A percentile compares a stretch with the other conserved stretches of the same genome.
phyloP scores from a whole-genome alignment of 2,113 vertebrate species.

The Paradoxurus hermaphroditus region DNA sequence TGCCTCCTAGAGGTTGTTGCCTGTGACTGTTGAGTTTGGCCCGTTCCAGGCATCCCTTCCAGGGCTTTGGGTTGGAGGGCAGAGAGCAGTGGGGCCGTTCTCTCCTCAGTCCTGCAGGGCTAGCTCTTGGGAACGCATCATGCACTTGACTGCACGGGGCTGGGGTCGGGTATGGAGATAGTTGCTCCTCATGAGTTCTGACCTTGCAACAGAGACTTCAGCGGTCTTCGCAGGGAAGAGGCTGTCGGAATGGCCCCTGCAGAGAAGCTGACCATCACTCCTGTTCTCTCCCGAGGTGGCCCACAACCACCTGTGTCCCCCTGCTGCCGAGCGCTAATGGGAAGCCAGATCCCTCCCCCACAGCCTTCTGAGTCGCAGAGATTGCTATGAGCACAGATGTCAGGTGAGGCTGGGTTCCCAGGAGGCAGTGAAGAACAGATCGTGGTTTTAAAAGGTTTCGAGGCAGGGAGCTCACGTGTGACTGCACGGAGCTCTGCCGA shows the following conservation, averaged over 20 bases:
- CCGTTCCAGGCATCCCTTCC: background rate
- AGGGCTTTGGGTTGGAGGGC: background rate
- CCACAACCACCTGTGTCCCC: background rate
- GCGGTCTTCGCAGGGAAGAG: background rate
- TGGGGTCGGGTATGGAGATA: background rate
- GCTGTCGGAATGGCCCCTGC: no score
- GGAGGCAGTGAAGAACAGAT: background rate
- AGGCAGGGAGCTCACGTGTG: background rate
- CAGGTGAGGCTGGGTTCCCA: background rate
- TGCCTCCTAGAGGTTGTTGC: background rate
- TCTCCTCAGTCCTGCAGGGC: background rate
- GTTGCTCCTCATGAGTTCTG: background rate
- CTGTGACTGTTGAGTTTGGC: accelerated
- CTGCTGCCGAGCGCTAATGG: background rate
- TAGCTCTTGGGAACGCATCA: background rate
- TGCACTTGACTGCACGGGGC: background rate
- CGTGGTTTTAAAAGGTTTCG: accelerated
- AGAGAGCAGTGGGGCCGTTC: background rate
- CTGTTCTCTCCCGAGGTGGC: background rate
- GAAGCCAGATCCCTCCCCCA: no score
- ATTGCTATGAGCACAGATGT: accelerated
- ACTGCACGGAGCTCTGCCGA: background rate
- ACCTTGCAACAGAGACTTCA: background rate
- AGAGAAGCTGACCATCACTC: background rate
- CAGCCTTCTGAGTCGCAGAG: background rate